A percentile compares a stretch with the other conserved stretches of the same genome.
phyloP scores from a whole-genome alignment of 2,113 vertebrate genomes.

The Antennarius striatus region DNA sequence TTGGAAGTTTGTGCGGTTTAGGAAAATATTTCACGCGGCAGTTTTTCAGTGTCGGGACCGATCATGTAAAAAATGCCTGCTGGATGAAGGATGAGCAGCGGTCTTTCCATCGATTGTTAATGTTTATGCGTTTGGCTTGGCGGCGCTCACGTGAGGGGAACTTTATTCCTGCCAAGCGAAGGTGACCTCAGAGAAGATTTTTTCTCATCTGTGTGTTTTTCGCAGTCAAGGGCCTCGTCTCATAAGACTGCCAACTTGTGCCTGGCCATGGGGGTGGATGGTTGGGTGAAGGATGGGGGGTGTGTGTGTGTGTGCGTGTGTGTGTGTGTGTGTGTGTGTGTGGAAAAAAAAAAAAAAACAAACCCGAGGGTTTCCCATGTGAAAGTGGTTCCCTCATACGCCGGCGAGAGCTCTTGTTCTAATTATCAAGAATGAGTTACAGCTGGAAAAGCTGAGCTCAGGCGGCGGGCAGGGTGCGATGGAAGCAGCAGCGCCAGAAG shows the following conservation, averaged over 20 bases:
- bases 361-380: slow-evolving; percentile 50
- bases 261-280: slow-evolving; percentile 13
- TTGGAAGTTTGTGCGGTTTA: slow-evolving; percentile 31
- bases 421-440: slow-evolving; percentile 55
- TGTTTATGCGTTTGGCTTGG: slow-evolving; percentile 42
- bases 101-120: slow-evolving; percentile 55
- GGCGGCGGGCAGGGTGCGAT: slow-evolving; percentile 38
- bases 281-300: not conserved
- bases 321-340: too few relatives aligned
- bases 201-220: slow-evolving; percentile 31
- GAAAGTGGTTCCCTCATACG: slow-evolving; percentile 60
- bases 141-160: slow-evolving; percentile 43
- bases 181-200: slow-evolving; percentile 48
- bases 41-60: slow-evolving; percentile 34
- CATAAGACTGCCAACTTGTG: slow-evolving; percentile 21
- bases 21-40: slow-evolving; percentile 36
- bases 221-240: slow-evolving; percentile 23
- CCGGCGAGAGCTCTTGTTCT: slow-evolving; percentile 37
- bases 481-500: slow-evolving; percentile 27
- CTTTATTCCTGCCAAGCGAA: slow-evolving; percentile 24
- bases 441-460: slow-evolving; percentile 73
- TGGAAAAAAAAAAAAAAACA: slow-evolving; percentile 27
- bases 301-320: too few relatives aligned
- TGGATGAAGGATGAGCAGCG: slow-evolving; percentile 47
- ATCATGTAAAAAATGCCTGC: slow-evolving; percentile 20